Evolutionary conservation across 2,113 vertebrate genomes (phyloP), one percentile per base, ranked within the genome.

Genomic region (Elephantulus edwardii): DNA sequence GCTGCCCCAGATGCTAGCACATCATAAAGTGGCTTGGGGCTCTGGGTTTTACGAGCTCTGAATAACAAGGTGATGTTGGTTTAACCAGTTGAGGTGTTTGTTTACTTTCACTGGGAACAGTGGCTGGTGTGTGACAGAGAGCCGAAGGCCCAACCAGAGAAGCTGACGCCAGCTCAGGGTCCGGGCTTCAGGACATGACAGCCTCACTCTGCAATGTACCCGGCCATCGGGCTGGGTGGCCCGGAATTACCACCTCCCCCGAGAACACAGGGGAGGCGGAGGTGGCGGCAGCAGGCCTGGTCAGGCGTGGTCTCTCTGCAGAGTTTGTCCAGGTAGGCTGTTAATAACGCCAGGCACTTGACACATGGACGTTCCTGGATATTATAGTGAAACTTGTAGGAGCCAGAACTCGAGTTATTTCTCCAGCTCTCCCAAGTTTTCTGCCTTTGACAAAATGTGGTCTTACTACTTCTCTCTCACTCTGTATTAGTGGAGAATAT

Each of bases 81-180:
- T 96, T 96, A 96, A 94, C 92, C 94, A 77, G 91, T 94, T 90
- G 82, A 91, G 96, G n/a, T n/a, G n/a, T n/a, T 86, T 96, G 96
- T 96, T 97, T 96, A 95, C 95, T 96, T 96, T 97, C 95, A 93
- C 96, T 93, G 91, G 96, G 94, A 96, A 96, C 94, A 91, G 96
- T 62, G 89, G 94, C 96, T 94, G 96, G 92, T 86, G 96, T 44
- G 95, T 94, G 70, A 74, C 93, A 86, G 92, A 93, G 94, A 71
- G 81, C 80, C 11, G 94, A 94, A 82, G 82, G 48, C 46, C 30
- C 62, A 6, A 8, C 0, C 2, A 96, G 92, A 95, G 96, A 95
- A 85, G 84, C 74, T 91, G 92, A 80, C 83, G 50, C 92, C 84
- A 85, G 93, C 92, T 42, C 30, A 13, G 85, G 94, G 95, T 93